Evolutionary conservation across 2,797 vertebrate genomes (phyloP), one percentile per base, ranked within the genome.

Genomic region (Melanotaenia pygmaea): DNA sequence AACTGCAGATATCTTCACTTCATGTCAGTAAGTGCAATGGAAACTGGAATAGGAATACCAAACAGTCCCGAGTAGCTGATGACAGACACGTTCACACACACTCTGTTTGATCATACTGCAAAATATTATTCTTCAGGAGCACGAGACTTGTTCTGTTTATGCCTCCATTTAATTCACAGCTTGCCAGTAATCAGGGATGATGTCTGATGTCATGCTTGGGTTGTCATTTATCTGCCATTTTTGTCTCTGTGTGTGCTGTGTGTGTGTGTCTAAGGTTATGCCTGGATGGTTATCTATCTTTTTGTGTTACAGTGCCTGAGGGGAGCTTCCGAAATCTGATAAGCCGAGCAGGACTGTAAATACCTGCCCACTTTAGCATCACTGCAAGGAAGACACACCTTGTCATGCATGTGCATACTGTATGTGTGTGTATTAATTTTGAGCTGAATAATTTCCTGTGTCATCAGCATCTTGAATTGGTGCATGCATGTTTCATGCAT

Each of bases 251-350:
- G 63, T 78, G 67, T 67, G 68, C 62, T 38, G 68, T 82, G 68
- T 74, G 68, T 74, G 74, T 83, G 37, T 84, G 84, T 91, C 79
- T 92, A 79, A 92, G 92, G 90, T 94, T 91, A 94, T 92, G 87
- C 89, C 85, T 93, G 84, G 89, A 92, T 92, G 83, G 82, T 84
- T 90, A 94, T 94, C 89, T 90, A 71, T 91, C 91, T 93, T 92
- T 94, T 91, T 93, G 81, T 92, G 89, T 87, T 84, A 88, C 87
- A 80, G 70, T 38, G 85, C 93, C 91, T 88, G 54, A 71, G 90
- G 92, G 80, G 67, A 88, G 66, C 83, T 88, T 79, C 91, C 91
- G 91, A 92, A 93, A 94, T 93, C 90, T 93, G 93, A 95, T 94
- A 93, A 94, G 86, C 82, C 35, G 59, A 86, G 86, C 82, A 77